These are phyloP conservation scores for Nomada goodeniana DNA, from an alignment of 2,888 invertebrate species.

Conservation along the genomic window DNA sequence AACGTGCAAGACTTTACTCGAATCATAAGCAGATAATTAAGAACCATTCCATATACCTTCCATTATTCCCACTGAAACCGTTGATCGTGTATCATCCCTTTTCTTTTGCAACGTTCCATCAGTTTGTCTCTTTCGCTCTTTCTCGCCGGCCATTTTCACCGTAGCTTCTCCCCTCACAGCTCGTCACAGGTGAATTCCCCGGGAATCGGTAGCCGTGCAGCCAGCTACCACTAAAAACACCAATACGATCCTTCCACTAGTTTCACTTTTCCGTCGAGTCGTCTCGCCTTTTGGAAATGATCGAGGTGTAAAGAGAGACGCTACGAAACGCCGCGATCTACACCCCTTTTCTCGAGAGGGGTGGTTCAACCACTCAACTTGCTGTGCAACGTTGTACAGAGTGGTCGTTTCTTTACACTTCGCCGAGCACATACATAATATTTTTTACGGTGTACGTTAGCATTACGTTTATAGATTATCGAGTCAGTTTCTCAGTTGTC, in stretches of 20 bases:
- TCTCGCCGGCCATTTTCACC: slow-evolving; percentile 6
- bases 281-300: neutral
- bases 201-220: neutral
- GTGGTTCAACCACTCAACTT: too few relatives aligned
- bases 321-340: too few relatives aligned
- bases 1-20: neutral
- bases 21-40: neutral
- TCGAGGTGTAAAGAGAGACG: neutral
- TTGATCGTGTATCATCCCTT: neutral
- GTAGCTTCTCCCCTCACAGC: neutral
- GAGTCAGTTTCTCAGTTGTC: too few relatives aligned
- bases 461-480: too few relatives aligned
- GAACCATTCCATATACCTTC: neutral
- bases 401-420: too few relatives aligned
- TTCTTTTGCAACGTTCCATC: neutral
- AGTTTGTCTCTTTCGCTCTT: too few relatives aligned
- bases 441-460: too few relatives aligned
- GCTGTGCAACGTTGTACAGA: too few relatives aligned
- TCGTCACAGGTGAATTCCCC: neutral
- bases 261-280: neutral
- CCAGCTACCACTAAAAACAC: neutral
- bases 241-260: neutral
- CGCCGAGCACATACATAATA: too few relatives aligned
- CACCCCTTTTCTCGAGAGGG: neutral
- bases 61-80: neutral